Evolutionary conservation across 2,113 vertebrate genomes (phyloP).

Genomic region (Callocephalon fimbriatum): DNA sequence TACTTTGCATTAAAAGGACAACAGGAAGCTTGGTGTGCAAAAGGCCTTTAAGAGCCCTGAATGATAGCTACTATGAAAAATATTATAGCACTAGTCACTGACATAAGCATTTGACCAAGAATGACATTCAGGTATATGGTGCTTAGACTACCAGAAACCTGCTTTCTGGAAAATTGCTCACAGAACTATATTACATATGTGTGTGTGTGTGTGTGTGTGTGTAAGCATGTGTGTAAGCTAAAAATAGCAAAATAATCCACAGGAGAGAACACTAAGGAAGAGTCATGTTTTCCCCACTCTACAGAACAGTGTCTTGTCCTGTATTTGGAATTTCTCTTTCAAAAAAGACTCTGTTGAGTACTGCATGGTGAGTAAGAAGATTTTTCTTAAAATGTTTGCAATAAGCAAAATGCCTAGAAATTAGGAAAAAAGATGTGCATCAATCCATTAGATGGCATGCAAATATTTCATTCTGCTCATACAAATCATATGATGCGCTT

Average conservation of each 20-base stretch:
- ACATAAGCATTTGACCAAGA: slow-evolving; percentile 36
- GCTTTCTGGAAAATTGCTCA: neutral
- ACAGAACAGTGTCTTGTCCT: neutral
- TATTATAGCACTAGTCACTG: neutral
- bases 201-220: rapidly evolving
- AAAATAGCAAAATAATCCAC: neutral
- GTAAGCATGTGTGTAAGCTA: neutral
- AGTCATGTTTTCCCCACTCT: neutral
- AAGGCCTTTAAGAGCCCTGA: slow-evolving; percentile 11
- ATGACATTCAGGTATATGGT: neutral
- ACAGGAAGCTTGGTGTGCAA: neutral
- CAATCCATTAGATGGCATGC: slow-evolving; percentile 3
- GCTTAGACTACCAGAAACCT: neutral
- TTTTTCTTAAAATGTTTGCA: neutral
- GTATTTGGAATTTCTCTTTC: neutral
- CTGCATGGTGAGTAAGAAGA: neutral
- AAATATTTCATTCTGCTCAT: slow-evolving; percentile 44
- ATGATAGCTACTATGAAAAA: slow-evolving; percentile 28
- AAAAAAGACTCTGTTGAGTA: neutral
- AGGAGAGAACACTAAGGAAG: neutral
- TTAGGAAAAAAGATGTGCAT: neutral
- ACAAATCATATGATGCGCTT: slow-evolving; percentile 18
- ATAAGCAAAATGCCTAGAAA: slow-evolving; percentile 15
- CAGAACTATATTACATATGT: neutral
- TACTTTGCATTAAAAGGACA: neutral